These are phyloP conservation scores for Ameiurus melas DNA, from an alignment of 2,113 vertebrate species.

Conservation along the genomic window DNA sequence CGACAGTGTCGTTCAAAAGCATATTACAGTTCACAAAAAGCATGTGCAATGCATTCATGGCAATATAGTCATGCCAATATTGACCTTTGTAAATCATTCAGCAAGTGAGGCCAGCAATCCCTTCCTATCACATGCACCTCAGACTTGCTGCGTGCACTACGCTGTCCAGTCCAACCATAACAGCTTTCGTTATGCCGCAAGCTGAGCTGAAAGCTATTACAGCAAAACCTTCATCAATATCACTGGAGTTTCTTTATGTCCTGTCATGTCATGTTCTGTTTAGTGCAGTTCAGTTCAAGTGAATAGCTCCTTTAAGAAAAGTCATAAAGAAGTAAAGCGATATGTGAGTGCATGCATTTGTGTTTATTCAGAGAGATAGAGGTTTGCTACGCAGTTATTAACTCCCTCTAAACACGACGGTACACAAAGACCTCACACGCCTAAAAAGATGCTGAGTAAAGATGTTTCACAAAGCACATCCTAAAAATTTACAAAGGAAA, in stretches of 20 bases:
- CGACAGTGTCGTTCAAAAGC: slow-evolving; percentile 59
- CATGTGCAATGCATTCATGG: slow-evolving; percentile 52
- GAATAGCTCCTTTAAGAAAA: slow-evolving; percentile 4
- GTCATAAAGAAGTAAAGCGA: not conserved
- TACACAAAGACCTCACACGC: not conserved
- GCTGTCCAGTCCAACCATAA: slow-evolving; percentile 15
- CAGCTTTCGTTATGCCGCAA: slow-evolving; percentile 1
- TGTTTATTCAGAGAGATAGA: not conserved
- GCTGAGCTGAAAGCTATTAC: slow-evolving; percentile 24
- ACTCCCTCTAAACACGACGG: not conserved
- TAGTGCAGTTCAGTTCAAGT: slow-evolving; percentile 7
- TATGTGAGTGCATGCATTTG: slow-evolving; percentile 15
- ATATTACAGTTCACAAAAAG: slow-evolving; percentile 52
- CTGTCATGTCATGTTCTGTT: slow-evolving; percentile 6
- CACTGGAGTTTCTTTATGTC: slow-evolving; percentile 12
- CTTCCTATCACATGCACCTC: slow-evolving; percentile 28
- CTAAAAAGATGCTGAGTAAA: not conserved
- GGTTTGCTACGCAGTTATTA: slow-evolving; percentile 12
- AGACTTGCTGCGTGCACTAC: slow-evolving; percentile 32
- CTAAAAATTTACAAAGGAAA: not conserved
- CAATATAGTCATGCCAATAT: slow-evolving; percentile 42
- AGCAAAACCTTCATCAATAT: slow-evolving; percentile 17
- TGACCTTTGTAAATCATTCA: slow-evolving; percentile 38
- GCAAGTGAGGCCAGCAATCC: slow-evolving; percentile 11
- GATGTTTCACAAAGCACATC: slow-evolving; percentile 17